A percentile compares a stretch with the other conserved stretches of the same genome.
phyloP scores from a whole-genome alignment of 1,140 invertebrate genomes.

The Popillia japonica region DNA sequence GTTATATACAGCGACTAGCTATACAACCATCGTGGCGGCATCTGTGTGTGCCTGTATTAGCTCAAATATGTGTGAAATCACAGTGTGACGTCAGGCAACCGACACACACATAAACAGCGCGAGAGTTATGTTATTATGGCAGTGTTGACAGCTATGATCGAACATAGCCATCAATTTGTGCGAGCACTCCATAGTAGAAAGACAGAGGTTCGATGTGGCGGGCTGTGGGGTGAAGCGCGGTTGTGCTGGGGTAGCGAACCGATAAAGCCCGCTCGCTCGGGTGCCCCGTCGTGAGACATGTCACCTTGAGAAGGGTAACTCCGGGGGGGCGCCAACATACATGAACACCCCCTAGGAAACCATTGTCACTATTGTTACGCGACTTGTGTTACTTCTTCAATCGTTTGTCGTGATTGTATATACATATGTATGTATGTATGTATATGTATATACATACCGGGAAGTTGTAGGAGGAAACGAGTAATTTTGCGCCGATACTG shows the following conservation, averaged over 20 bases:
- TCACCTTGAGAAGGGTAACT: constrained; percentile 40
- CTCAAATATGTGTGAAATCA: constrained; percentile 36
- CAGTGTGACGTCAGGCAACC: constrained; percentile 26
- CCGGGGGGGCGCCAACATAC: constrained; percentile 32
- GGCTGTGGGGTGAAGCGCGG: background rate
- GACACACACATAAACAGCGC: constrained; percentile 28
- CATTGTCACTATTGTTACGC: constrained; percentile 38
- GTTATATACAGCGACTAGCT: no score
- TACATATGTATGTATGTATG: background rate
- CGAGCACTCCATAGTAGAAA: background rate
- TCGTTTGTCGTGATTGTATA: background rate
- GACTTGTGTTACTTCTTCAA: constrained; percentile 2
- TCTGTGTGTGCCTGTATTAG: constrained; percentile 11
- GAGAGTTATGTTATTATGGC: constrained; percentile 40
- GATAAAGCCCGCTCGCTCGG: background rate
- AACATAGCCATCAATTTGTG: constrained; percentile 42
- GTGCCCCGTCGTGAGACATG: constrained; percentile 29
- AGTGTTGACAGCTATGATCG: constrained; percentile 41
- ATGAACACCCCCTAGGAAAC: constrained; percentile 37
- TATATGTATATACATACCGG: no score
- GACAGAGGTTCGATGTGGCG: background rate
- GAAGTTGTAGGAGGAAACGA: background rate
- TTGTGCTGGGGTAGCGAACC: constrained; percentile 1
- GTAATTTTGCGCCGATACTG: background rate
- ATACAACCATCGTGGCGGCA: background rate